phyloP scores from a whole-genome alignment of 1,140 invertebrate species.

The Bombus superbus region DNA sequence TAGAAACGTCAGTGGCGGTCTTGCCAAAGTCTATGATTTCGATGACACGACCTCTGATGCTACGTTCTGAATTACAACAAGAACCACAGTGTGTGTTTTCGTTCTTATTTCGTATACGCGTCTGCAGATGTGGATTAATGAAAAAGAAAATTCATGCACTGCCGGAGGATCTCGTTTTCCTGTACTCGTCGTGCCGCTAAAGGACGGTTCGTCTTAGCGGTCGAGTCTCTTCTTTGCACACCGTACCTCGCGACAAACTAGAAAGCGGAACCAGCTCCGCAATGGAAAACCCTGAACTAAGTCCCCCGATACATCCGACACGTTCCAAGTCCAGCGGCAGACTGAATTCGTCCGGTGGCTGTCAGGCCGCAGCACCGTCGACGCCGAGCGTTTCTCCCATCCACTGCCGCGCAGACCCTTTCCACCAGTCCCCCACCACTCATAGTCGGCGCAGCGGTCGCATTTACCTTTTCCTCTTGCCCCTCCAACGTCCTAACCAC shows the following conservation, averaged over 20 bases:
- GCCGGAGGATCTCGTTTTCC: background rate
- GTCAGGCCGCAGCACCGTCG: conserved; percentile 79
- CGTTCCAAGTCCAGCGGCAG: conserved; percentile 76
- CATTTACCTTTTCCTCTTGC: conserved; percentile 56
- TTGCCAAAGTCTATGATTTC: conserved; percentile 42
- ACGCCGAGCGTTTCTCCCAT: conserved; percentile 47
- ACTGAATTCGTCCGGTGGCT: conserved; percentile 78
- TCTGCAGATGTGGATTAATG: too few relatives aligned
- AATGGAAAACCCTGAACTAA: conserved; percentile 29
- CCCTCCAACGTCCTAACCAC: conserved; percentile 6
- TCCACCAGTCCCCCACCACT: conserved; percentile 32
- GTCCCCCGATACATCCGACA: conserved; percentile 49
- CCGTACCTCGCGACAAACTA: conserved; percentile 16
- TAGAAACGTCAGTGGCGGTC: conserved; percentile 54
- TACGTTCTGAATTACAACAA: background rate
- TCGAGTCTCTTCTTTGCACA: conserved; percentile 21
- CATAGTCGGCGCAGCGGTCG: conserved; percentile 56
- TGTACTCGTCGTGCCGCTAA: background rate
- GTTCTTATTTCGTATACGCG: too few relatives aligned
- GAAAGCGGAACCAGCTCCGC: conserved; percentile 29
- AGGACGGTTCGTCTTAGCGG: background rate
- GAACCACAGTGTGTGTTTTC: background rate
- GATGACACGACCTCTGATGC: conserved; percentile 17
- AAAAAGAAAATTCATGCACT: conserved; percentile 17
- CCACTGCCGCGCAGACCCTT: conserved; percentile 15